Evolutionary conservation across 2,888 invertebrate species (phyloP).

Genomic region (Patella pellucida): DNA sequence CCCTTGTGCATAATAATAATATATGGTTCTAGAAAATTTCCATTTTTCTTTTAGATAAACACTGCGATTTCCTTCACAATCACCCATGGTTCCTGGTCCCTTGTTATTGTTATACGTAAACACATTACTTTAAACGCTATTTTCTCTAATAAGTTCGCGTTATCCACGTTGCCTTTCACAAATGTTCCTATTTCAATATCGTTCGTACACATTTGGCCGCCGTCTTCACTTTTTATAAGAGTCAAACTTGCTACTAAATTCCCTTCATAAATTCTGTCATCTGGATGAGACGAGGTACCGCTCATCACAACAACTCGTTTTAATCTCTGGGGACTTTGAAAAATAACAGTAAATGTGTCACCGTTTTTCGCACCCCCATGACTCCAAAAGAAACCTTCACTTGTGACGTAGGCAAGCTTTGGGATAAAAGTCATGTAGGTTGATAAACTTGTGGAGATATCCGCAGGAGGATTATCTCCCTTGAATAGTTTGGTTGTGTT

Average conservation of each 20-base stretch:
- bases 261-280: conserved; percentile 58
- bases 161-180: conserved; percentile 59
- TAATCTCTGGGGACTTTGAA: conserved; percentile 56
- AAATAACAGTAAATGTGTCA: conserved; percentile 64
- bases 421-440: conserved; percentile 64
- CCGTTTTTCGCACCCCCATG: conserved; percentile 51
- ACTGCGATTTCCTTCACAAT: conserved; percentile 69
- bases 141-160: conserved; percentile 37
- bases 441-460: conserved; percentile 64
- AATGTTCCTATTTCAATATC: conserved; percentile 46
- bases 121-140: conserved; percentile 61
- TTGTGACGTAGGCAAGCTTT: conserved; percentile 62
- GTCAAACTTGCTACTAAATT: conserved; percentile 54
- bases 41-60: conserved; percentile 38
- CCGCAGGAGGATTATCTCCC: conserved; percentile 68
- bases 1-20: neutral
- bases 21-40: neutral
- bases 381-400: conserved; percentile 70
- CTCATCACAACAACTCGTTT: conserved; percentile 62
- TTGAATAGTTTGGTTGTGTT: conserved; percentile 45
- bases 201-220: conserved; percentile 41
- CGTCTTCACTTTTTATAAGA: conserved; percentile 28
- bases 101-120: conserved; percentile 62
- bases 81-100: conserved; percentile 66
- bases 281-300: conserved; percentile 54